Evolutionary conservation across 1,140 invertebrate genomes (phyloP), one percentile per base, ranked within the genome.

Genomic region (Drosophila willistoni): DNA sequence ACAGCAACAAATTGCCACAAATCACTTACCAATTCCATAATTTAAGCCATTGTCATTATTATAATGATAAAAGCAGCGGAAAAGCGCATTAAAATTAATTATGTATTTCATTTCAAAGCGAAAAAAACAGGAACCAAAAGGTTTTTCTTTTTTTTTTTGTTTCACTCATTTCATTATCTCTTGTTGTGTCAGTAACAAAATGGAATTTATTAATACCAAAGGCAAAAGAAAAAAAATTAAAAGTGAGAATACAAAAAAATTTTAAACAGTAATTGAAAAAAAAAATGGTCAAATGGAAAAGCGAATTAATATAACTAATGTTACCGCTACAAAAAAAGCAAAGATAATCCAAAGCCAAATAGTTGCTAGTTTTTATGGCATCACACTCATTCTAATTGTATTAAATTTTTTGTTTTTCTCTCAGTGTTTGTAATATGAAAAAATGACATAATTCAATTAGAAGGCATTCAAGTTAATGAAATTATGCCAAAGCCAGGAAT

Each of bases 401-500:
- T 29, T 29, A 29, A 29, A 29, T 7, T 13, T 7, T 13, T 39
- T 39, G 36, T 39, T 39, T 51, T 51, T 51, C 44, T 51, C 17
- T 51, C 44, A 22, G 19, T 51, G 44, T 22, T 47, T 10, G 44
- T 51, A 42, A 65, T 51, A 69, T 64, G 64, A 75, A 82, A 29
- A 75, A 71, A 74, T 77, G 65, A 56, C 64, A 86, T 89, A 72
- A 86, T 87, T 86, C 72, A 87, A 83, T 86, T 86, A 86, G 72
- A 71, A 71, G 55, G 64, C 57, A 66, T 68, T 68, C 69, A 78
- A 62, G 70, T 77, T 84, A 82, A 86, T 87, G 72, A 82, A 87
- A 76, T 71, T 76, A 82, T 59, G 64, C 14, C 39, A 39, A 41
- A 70, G 51, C 57, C 65, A 54, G 65, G 22, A 73, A 83, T 74